A percentile compares a stretch with the other conserved stretches of the same genome.
Evolutionary conservation across 2,888 invertebrate genomes (phyloP).

Genomic region (Parochlus steinenii): DNA sequence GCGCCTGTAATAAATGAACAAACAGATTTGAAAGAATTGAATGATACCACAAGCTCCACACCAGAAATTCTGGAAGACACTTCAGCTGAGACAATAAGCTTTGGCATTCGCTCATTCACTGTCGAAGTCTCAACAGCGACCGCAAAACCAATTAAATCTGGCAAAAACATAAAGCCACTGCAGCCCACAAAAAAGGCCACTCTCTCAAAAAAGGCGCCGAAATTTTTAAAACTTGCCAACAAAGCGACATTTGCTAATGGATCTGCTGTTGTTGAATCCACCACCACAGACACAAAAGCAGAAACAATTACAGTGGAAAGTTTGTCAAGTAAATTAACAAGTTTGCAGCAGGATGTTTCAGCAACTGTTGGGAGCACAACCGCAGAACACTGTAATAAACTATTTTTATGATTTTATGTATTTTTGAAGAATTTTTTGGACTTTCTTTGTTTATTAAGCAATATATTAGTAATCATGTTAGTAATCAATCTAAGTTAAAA

Average conservation of each 20-base stretch:
- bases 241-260: not conserved
- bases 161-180: not conserved
- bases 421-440: no score
- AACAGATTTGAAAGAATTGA: no score
- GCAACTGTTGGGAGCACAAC: no score
- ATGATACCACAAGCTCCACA: not conserved
- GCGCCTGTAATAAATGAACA: no score
- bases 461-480: no score
- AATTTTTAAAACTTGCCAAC: not conserved
- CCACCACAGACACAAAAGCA: conserved; percentile 1
- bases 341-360: no score
- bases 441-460: no score
- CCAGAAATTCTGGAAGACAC: not conserved
- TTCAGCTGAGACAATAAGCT: conserved; percentile 13
- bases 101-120: conserved; percentile 17
- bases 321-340: no score
- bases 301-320: no score
- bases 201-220: not conserved
- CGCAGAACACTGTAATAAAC: no score
- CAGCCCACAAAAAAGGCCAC: not conserved
- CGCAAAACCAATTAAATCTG: conserved; percentile 12
- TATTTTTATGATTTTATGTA: no score
- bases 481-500: no score
- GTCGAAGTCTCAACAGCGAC: conserved; percentile 16
- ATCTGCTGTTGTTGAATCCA: not conserved